A percentile compares a stretch with the other conserved stretches of the same genome.
Evolutionary conservation across 2,113 vertebrate genomes (phyloP).

Genomic region (Apodemus speciosus): DNA sequence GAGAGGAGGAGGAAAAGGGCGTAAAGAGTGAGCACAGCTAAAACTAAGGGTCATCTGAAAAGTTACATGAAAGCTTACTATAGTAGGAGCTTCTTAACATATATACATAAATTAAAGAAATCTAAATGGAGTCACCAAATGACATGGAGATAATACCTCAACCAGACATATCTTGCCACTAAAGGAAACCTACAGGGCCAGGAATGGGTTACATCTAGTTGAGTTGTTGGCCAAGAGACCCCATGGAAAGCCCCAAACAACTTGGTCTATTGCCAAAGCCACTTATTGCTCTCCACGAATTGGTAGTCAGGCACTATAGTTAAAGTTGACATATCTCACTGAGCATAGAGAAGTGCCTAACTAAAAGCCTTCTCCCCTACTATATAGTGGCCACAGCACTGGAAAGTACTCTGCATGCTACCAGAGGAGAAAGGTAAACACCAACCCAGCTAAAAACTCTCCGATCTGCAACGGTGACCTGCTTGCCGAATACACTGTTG

Average conservation of each 20-base stretch:
- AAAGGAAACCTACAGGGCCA: background rate
- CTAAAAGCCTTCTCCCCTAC: background rate
- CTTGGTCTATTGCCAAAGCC: background rate
- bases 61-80: background rate
- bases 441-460: background rate
- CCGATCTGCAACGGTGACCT: background rate
- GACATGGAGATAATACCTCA: background rate
- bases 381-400: background rate
- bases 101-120: background rate
- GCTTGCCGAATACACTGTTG: background rate
- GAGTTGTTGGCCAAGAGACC: background rate
- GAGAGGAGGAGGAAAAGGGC: background rate
- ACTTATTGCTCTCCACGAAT: background rate
- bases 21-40: background rate
- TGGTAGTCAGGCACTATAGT: background rate
- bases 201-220: background rate
- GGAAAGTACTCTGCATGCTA: background rate
- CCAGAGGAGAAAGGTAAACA: background rate
- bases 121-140: background rate
- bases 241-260: background rate
- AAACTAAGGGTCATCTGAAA: background rate
- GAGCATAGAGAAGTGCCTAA: background rate
- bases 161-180: background rate
- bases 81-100: background rate
- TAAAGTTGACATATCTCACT: background rate